These are phyloP conservation scores for Pampusana beccarii DNA, from an alignment of 2,113 vertebrate species.

Conservation along the genomic window DNA sequence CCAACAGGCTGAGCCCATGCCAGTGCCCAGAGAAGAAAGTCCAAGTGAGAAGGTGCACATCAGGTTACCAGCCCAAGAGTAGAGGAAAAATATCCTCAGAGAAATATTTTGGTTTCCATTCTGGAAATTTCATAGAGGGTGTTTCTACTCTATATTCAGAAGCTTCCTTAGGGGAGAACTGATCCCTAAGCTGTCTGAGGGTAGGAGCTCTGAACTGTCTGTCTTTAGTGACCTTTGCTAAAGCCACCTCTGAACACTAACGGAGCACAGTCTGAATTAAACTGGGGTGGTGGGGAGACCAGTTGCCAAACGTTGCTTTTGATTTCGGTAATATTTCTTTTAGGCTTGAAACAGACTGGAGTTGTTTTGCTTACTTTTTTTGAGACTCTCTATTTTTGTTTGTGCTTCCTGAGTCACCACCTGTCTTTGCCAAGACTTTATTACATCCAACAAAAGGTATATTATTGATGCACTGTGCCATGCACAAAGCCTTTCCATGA, in stretches of 20 bases:
- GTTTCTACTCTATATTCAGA: slow-evolving; percentile 39
- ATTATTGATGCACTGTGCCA: slow-evolving; percentile 12
- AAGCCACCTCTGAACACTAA: not conserved
- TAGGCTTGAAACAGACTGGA: not conserved
- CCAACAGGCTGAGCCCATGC: accelerated
- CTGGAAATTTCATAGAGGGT: slow-evolving; percentile 7
- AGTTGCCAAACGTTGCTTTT: not conserved
- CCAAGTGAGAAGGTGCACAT: slow-evolving; percentile 23
- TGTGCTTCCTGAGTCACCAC: slow-evolving; percentile 41
- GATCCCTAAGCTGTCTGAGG: not conserved
- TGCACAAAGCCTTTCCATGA: slow-evolving; percentile 35
- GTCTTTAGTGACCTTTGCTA: not conserved
- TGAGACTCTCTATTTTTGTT: not conserved
- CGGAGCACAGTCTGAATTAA: not conserved
- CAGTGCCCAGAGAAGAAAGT: not conserved
- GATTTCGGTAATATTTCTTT: slow-evolving; percentile 16
- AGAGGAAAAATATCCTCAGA: slow-evolving; percentile 37
- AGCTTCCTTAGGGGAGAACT: not conserved
- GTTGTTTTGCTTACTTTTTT: slow-evolving; percentile 22
- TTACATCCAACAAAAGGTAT: slow-evolving; percentile 29
- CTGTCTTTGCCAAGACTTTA: slow-evolving; percentile 43
- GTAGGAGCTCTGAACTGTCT: not conserved
- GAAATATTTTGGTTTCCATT: slow-evolving; percentile 61
- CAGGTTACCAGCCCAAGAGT: not conserved
- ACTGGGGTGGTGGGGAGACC: not conserved